Percentiles rank a stretch among this genome's conserved stretches.
These are phyloP conservation scores for Rhinogobius similis DNA, from an alignment of 2,113 vertebrate genomes.

Conservation along the genomic window DNA sequence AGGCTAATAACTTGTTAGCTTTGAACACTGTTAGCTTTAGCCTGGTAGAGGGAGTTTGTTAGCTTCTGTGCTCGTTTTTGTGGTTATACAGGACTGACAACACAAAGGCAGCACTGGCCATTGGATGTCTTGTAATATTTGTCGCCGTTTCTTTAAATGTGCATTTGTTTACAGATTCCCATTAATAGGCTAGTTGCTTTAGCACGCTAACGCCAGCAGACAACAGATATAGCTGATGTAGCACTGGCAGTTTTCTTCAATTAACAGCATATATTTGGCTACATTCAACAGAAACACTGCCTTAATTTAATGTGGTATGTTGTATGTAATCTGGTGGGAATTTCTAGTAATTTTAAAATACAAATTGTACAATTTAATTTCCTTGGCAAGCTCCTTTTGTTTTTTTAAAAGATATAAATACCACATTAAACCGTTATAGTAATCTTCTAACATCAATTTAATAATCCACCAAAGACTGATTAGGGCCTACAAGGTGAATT, in stretches of 20 bases:
- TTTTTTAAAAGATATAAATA: neutral
- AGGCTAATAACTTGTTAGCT: constrained; percentile 46
- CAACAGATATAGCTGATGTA: constrained; percentile 39
- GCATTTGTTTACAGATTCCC: constrained; percentile 12
- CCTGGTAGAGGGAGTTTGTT: constrained; percentile 29
- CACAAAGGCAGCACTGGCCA: neutral
- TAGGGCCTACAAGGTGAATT: neutral
- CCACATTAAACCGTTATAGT: neutral
- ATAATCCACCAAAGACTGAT: neutral
- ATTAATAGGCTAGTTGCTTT: constrained; percentile 1
- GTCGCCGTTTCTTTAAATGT: neutral
- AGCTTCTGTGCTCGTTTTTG: constrained; percentile 17
- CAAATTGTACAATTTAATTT: neutral
- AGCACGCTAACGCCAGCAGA: constrained; percentile 12
- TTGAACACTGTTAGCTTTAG: constrained; percentile 48
- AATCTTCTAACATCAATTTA: neutral
- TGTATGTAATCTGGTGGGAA: neutral
- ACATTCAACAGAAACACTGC: neutral
- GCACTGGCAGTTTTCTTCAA: neutral
- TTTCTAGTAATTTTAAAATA: neutral
- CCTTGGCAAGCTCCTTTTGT: neutral
- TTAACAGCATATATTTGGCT: neutral
- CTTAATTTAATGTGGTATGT: neutral
- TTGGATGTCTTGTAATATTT: neutral
- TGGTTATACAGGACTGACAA: constrained; percentile 44